Conservation (phyloP, 1,140 invertebrate genomes). For the Ganaspis sp. region DNA sequence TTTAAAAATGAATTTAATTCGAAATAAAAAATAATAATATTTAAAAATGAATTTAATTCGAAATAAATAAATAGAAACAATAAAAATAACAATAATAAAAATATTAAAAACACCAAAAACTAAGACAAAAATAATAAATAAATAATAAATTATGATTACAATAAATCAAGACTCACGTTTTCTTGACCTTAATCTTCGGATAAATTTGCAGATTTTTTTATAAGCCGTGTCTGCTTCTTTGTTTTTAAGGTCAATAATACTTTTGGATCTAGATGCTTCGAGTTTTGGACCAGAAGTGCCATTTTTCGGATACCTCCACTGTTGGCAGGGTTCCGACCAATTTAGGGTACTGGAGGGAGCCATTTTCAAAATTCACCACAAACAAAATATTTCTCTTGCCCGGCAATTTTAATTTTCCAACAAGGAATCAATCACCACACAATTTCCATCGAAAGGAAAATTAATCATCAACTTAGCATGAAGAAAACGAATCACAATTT, state of each 20-base stretch:
- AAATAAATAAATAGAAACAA: no score
- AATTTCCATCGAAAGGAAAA: no score
- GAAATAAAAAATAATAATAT: no score
- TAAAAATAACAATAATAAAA: no score
- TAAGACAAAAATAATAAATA: no score
- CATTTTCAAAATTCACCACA: slow-evolving; percentile 52
- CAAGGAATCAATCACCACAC: not conserved
- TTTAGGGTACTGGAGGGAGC: slow-evolving; percentile 67
- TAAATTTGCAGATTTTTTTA: slow-evolving; percentile 73
- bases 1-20: no score
- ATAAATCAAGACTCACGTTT: slow-evolving; percentile 66
- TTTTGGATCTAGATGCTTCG: slow-evolving; percentile 58
- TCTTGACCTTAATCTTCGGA: slow-evolving; percentile 62
- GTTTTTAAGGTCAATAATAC: slow-evolving; percentile 59
- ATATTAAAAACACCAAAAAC: no score
- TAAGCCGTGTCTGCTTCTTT: slow-evolving; percentile 67
- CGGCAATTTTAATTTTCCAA: not conserved
- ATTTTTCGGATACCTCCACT: slow-evolving; percentile 70
- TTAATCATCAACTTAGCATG: no score
- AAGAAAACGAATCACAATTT: no score
- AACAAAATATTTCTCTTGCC: not conserved
- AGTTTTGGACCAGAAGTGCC: slow-evolving; percentile 51
- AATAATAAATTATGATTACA: not conserved
- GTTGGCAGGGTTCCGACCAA: slow-evolving; percentile 70
- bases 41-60: no score